Percentiles rank a stretch among this genome's conserved stretches.
phyloP scores from a whole-genome alignment of 37 sponge, comb jelly and placozoan species.

The Chondrilla cf. caribensis region DNA sequence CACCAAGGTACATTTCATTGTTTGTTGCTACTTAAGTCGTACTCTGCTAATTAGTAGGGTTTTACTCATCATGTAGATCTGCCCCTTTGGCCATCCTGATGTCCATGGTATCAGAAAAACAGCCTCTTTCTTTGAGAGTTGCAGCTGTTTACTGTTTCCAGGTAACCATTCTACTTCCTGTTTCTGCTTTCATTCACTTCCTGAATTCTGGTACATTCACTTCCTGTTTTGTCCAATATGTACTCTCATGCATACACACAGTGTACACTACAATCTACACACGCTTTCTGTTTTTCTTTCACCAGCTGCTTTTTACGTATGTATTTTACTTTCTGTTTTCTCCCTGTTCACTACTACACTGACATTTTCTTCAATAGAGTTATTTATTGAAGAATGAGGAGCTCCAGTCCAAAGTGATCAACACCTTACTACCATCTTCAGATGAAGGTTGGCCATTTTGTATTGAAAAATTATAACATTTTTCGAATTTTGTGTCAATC shows the following conservation, averaged over 20 bases:
- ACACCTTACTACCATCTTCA: constrained; percentile 83
- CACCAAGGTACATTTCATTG: constrained; percentile 34
- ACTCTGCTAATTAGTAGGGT: background rate
- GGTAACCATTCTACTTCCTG: background rate
- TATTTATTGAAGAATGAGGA: constrained; percentile 73
- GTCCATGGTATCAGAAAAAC: constrained; percentile 94
- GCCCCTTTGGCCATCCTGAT: constrained; percentile 84
- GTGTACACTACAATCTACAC: no score
- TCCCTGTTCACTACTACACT: no score
- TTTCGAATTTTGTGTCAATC: no score
- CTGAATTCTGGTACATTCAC: no score
- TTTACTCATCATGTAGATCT: constrained; percentile 6
- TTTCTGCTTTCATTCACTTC: no score
- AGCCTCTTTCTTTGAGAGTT: constrained; percentile 57
- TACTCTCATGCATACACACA: no score
- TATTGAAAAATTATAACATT: background rate
- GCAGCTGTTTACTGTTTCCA: constrained; percentile 94
- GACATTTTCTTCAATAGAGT: constrained; percentile 3
- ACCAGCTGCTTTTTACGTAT: no score
- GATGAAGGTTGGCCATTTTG: constrained; percentile 11
- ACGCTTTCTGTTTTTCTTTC: no score
- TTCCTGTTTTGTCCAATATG: no score
- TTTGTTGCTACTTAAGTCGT: no score
- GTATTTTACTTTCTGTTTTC: no score
- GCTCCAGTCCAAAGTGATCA: constrained; percentile 75